phyloP scores from a whole-genome alignment of 2,888 invertebrate species.

The Yponomeuta cagnagella region DNA sequence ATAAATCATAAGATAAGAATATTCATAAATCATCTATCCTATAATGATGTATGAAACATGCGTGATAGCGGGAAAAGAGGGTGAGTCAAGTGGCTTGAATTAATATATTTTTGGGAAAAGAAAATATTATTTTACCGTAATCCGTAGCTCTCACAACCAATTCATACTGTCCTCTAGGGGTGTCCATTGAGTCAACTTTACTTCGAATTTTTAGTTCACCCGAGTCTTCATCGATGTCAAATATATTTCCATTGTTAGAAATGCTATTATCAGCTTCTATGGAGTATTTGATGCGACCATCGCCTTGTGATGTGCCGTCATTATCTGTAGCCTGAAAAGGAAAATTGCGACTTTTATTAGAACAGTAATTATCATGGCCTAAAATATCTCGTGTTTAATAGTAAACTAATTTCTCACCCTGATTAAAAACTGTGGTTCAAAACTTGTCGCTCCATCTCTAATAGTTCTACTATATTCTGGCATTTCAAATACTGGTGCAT shows the following conservation, averaged over 20 bases:
- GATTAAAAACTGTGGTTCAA: slow-evolving; percentile 87
- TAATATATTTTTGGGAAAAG: neutral
- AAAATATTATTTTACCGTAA: slow-evolving; percentile 62
- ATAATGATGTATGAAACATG: no score
- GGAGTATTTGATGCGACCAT: slow-evolving; percentile 79
- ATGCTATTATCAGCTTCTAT: slow-evolving; percentile 82
- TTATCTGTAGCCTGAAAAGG: slow-evolving; percentile 80
- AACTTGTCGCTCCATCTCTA: slow-evolving; percentile 83
- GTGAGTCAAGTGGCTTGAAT: neutral
- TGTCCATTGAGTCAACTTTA: slow-evolving; percentile 82
- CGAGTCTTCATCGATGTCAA: slow-evolving; percentile 79
- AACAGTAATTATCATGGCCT: no score
- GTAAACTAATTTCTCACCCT: slow-evolving; percentile 57
- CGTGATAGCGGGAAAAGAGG: no score
- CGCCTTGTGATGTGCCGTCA: slow-evolving; percentile 84
- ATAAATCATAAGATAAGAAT: no score
- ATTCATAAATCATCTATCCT: no score
- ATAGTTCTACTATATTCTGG: slow-evolving; percentile 84
- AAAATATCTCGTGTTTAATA: neutral
- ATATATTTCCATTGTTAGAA: slow-evolving; percentile 76
- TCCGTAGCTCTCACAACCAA: slow-evolving; percentile 81
- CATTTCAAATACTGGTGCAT: slow-evolving; percentile 82
- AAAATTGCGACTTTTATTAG: slow-evolving; percentile 12
- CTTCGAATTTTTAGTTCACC: slow-evolving; percentile 82
- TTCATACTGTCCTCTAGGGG: slow-evolving; percentile 84